Evolutionary conservation across 2,797 vertebrate species (phyloP).

Genomic region (Dicrostonyx torquatus): DNA sequence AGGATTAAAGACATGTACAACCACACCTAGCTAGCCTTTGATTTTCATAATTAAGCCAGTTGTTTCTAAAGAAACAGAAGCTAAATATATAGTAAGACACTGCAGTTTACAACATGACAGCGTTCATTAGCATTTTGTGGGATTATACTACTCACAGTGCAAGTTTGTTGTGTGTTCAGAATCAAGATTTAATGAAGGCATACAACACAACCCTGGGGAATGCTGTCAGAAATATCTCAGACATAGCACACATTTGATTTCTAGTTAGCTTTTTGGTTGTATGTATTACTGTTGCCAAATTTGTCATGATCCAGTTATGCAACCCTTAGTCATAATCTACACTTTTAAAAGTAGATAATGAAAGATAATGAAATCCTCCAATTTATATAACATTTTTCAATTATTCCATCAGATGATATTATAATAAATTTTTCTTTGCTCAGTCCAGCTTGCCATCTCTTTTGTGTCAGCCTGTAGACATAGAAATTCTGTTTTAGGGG

Average conservation of each 20-base stretch:
- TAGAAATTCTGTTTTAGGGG: background rate
- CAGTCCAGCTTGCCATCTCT: conserved; percentile 4
- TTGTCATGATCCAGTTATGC: background rate
- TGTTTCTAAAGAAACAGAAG: background rate
- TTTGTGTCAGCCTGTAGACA: background rate
- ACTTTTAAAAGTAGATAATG: background rate
- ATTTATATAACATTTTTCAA: conserved; percentile 55
- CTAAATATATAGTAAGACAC: background rate
- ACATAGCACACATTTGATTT: background rate
- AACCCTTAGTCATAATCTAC: background rate
- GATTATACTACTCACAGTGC: background rate
- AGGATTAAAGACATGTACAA: background rate
- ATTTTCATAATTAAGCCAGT: background rate
- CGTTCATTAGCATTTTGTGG: background rate
- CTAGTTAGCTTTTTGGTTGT: background rate
- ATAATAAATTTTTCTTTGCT: conserved; percentile 44
- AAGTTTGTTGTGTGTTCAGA: background rate
- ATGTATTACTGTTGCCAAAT: background rate
- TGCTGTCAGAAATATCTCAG: background rate
- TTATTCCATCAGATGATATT: conserved; percentile 59
- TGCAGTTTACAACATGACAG: background rate
- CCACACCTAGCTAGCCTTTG: background rate
- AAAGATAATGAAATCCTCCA: conserved; percentile 44
- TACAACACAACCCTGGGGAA: background rate
- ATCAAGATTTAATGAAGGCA: background rate